These are phyloP conservation scores for Dolomedes plantarius DNA, from an alignment of 2,888 invertebrate genomes.

Conservation along the genomic window DNA sequence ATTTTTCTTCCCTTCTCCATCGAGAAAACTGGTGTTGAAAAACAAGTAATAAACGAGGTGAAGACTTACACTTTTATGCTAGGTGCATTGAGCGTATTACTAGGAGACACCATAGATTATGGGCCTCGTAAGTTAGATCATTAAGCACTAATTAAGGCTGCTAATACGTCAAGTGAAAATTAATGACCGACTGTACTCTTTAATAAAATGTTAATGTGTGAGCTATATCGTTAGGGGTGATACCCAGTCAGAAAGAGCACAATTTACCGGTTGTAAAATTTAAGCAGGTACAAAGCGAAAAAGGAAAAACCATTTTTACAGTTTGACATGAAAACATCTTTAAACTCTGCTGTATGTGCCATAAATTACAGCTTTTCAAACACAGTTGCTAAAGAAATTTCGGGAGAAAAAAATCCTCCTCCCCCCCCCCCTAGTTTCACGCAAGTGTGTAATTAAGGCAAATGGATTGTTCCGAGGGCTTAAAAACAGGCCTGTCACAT, in stretches of 20 bases:
- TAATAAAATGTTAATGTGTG: constrained; percentile 67
- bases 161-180: constrained; percentile 66
- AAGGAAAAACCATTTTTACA: constrained; percentile 28
- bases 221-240: constrained; percentile 57
- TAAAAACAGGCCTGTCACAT: constrained; percentile 44
- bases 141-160: constrained; percentile 67
- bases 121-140: constrained; percentile 49
- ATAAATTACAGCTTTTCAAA: constrained; percentile 58
- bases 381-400: constrained; percentile 7
- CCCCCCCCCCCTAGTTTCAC: constrained; percentile 2
- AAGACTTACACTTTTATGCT: constrained; percentile 40
- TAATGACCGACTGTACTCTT: constrained; percentile 62
- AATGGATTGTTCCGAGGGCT: constrained; percentile 37
- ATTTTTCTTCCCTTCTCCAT: background rate
- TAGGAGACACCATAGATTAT: constrained; percentile 34
- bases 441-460: constrained; percentile 44
- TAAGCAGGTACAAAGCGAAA: constrained; percentile 52
- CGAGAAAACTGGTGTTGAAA: constrained; percentile 29
- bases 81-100: constrained; percentile 12
- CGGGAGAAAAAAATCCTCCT: background rate
- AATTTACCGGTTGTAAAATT: constrained; percentile 53
- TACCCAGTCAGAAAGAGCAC: constrained; percentile 33
- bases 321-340: constrained; percentile 45
- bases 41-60: constrained; percentile 51
- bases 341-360: constrained; percentile 26